Percentiles rank a stretch among this genome's conserved stretches.
Evolutionary conservation across 2,113 vertebrate genomes (phyloP).

Genomic region (Gymnogyps californianus): DNA sequence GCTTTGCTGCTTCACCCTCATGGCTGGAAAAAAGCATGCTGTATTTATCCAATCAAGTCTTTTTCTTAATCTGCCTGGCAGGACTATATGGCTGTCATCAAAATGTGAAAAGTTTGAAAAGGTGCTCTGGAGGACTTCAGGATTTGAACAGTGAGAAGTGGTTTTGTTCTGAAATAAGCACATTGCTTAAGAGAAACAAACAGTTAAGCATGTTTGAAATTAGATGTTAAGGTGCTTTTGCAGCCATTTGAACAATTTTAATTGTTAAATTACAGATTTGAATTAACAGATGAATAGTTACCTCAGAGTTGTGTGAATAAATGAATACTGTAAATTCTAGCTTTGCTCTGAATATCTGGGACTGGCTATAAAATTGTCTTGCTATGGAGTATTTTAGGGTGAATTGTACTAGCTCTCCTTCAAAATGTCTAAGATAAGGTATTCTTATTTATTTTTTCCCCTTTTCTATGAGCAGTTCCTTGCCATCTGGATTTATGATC

Average conservation of each 20-base stretch:
- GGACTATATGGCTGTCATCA: not conserved
- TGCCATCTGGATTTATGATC: not conserved
- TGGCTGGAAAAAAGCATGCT: not conserved
- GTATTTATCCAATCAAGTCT: not conserved
- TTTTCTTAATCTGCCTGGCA: not conserved
- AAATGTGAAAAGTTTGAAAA: not conserved
- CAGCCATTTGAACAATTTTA: not conserved
- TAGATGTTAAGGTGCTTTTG: not conserved
- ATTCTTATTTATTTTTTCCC: not conserved
- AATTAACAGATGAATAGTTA: not conserved
- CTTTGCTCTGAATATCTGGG: not conserved
- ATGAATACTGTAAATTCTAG: not conserved
- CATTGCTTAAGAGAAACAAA: not conserved
- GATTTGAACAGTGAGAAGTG: not conserved
- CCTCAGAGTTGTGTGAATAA: not conserved
- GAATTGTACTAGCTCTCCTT: not conserved
- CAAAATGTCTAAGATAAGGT: not conserved
- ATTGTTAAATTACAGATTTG: not conserved
- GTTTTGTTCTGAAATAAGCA: not conserved
- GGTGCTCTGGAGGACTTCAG: accelerated
- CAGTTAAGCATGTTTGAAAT: not conserved
- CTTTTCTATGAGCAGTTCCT: not conserved
- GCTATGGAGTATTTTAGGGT: not conserved
- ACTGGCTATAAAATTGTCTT: not conserved
- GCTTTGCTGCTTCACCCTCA: not conserved